Evolutionary conservation across 1,140 invertebrate genomes (phyloP).

Genomic region (Polypedilum pembai): DNA sequence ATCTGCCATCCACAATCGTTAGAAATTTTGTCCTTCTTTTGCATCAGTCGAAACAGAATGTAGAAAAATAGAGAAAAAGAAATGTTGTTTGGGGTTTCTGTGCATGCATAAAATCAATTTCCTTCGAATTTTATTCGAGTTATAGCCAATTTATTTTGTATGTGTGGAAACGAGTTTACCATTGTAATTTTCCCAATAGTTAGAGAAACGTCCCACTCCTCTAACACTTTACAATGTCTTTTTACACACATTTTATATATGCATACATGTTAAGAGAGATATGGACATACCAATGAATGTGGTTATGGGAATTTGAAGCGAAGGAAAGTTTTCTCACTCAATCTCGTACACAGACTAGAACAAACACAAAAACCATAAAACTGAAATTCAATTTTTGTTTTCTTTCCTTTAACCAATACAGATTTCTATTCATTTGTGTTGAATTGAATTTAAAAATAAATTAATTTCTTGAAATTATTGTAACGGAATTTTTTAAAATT

Average conservation of each 20-base stretch:
- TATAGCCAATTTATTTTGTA: slow-evolving; percentile 26
- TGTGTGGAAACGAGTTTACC: background rate
- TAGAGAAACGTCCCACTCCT: background rate
- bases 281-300: slow-evolving; percentile 14
- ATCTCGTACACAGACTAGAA: background rate
- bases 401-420: background rate
- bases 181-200: background rate
- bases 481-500: background rate
- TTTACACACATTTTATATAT: background rate
- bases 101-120: slow-evolving; percentile 27
- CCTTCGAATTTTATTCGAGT: slow-evolving; percentile 19
- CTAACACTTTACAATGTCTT: slow-evolving; percentile 7
- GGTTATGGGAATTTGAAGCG: background rate
- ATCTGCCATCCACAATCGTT: slow-evolving; percentile 11
- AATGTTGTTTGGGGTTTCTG: background rate
- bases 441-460: background rate
- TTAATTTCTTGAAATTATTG: background rate
- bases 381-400: slow-evolving; percentile 14
- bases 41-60: background rate
- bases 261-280: background rate
- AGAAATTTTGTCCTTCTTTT: background rate
- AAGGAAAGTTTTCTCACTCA: slow-evolving; percentile 12
- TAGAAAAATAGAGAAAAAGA: background rate
- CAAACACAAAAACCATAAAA: slow-evolving; percentile 18
- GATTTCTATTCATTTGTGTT: background rate